Evolutionary conservation across 2,113 vertebrate genomes (phyloP).

Genomic region (Dunckerocampus dactyliophorus): DNA sequence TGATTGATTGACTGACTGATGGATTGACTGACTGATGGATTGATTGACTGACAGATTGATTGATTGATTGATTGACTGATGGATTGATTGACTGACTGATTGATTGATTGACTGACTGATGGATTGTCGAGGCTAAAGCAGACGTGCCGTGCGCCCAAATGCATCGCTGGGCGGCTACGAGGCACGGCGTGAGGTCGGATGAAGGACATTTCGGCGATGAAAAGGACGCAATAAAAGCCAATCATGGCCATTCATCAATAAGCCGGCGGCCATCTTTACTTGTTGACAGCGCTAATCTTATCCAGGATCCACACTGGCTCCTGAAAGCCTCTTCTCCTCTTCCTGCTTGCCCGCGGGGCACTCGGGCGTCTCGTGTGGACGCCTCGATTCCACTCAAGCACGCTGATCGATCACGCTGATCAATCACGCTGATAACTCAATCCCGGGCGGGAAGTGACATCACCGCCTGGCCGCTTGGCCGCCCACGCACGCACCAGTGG

Average conservation of each 20-base stretch:
- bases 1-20: too few relatives aligned
- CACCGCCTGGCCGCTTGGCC: conserved; percentile 46
- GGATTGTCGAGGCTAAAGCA: too few relatives aligned
- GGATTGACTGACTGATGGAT: too few relatives aligned
- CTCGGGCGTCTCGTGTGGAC: conserved; percentile 53
- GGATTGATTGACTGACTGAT: too few relatives aligned
- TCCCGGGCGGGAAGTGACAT: conserved; percentile 60
- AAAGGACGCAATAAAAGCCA: too few relatives aligned
- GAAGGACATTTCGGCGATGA: too few relatives aligned
- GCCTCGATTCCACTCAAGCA: conserved; percentile 65
- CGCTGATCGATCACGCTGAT: conserved; percentile 46
- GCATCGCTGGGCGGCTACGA: too few relatives aligned
- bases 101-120: too few relatives aligned
- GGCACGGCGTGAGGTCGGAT: too few relatives aligned
- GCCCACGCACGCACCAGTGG: conserved; percentile 53
- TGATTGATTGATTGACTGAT: too few relatives aligned
- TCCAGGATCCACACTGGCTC: conserved; percentile 37
- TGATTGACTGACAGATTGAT: too few relatives aligned
- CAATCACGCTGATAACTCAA: conserved; percentile 60
- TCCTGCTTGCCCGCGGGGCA: conserved; percentile 38
- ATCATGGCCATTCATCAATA: neutral
- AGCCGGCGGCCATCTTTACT: conserved; percentile 9
- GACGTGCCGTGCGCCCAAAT: too few relatives aligned
- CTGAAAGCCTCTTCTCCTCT: conserved; percentile 40
- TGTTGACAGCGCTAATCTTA: conserved; percentile 39